Percentiles rank a stretch among this genome's conserved stretches.
Conservation (phyloP, 2,113 vertebrate genomes). For the Microtus oregoni region DNA sequence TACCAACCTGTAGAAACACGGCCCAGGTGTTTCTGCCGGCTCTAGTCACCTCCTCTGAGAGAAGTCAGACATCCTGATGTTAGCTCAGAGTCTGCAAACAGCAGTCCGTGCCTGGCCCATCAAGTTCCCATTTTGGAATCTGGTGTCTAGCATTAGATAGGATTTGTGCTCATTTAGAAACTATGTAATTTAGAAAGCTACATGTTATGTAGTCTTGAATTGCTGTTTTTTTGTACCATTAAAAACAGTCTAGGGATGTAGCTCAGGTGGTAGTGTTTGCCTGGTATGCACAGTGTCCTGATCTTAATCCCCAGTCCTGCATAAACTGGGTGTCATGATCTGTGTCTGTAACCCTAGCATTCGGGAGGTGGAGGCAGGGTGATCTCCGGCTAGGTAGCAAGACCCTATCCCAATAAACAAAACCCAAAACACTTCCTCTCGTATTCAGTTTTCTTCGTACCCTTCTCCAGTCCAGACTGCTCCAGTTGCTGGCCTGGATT, state of each 20-base stretch:
- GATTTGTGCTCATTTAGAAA: neutral
- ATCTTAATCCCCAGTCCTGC: neutral
- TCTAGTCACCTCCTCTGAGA: neutral
- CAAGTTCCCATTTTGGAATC: neutral
- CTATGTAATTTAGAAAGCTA: neutral
- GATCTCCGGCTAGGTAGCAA: neutral
- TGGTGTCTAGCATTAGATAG: neutral
- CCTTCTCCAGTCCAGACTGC: neutral
- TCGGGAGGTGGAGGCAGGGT: neutral
- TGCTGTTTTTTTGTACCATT: neutral
- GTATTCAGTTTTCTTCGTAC: neutral
- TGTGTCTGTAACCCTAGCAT: neutral
- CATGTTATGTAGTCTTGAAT: neutral
- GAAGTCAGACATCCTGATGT: conserved; percentile 22
- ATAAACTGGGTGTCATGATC: neutral
- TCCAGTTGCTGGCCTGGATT: neutral
- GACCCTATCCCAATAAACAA: neutral
- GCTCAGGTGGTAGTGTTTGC: neutral
- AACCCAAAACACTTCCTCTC: neutral
- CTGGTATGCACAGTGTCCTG: neutral
- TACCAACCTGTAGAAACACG: neutral
- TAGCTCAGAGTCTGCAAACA: neutral
- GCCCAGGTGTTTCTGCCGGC: neutral
- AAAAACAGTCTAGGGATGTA: neutral
- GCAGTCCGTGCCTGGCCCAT: neutral